Evolutionary conservation across 2,888 invertebrate species (phyloP).

Genomic region (Limenitis camilla): DNA sequence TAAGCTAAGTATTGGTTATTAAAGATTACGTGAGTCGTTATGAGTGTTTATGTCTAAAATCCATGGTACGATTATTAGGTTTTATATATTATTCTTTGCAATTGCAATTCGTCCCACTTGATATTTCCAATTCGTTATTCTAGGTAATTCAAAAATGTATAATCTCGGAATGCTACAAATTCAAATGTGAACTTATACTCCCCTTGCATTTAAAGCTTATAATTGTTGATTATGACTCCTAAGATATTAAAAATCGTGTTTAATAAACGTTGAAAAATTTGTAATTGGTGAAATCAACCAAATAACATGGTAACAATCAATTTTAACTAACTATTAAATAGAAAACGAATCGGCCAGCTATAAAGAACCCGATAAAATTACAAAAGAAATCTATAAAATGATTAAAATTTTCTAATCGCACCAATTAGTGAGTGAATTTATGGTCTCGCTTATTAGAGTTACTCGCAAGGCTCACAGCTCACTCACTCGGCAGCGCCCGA

Average conservation of each 20-base stretch:
- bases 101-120: no score
- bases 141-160: background rate
- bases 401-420: constrained; percentile 66
- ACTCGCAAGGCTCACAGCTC: constrained; percentile 8
- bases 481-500: background rate
- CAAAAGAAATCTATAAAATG: constrained; percentile 72
- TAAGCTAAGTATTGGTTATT: no score
- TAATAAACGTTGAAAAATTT: constrained; percentile 35
- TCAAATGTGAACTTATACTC: constrained; percentile 14
- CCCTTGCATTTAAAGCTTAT: constrained; percentile 11
- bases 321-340: constrained; percentile 60
- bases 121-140: background rate
- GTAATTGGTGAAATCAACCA: constrained; percentile 61
- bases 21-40: no score
- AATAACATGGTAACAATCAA: constrained; percentile 67
- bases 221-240: constrained; percentile 23
- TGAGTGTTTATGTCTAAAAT: no score
- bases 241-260: constrained; percentile 28
- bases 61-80: no score
- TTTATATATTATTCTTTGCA: no score
- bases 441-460: constrained; percentile 50
- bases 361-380: constrained; percentile 68
- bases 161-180: background rate
- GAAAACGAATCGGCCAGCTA: constrained; percentile 57
- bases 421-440: constrained; percentile 66